Percentiles rank a stretch among this genome's conserved stretches.
Evolutionary conservation across 2,113 vertebrate species (phyloP).

Genomic region (Egretta garzetta): DNA sequence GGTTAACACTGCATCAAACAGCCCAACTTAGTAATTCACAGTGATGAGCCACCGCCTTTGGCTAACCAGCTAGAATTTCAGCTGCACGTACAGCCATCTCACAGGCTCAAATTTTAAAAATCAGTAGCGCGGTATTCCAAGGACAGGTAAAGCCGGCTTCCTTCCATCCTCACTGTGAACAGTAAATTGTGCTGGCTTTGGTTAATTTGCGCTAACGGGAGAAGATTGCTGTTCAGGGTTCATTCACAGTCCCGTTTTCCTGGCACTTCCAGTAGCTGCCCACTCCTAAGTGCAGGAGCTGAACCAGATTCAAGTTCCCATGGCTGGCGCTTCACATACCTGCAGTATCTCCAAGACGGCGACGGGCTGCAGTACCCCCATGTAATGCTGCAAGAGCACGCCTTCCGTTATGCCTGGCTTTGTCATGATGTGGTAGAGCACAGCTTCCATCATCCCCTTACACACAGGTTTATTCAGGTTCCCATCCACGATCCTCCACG

Average conservation of each 20-base stretch:
- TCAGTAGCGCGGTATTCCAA: neutral
- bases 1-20: neutral
- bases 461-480: slow-evolving; percentile 87
- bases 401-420: slow-evolving; percentile 83
- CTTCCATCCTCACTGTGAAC: neutral
- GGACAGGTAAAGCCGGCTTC: neutral
- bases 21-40: neutral
- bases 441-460: slow-evolving; percentile 93
- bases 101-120: neutral
- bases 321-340: slow-evolving; percentile 65
- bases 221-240: neutral
- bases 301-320: neutral
- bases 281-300: neutral
- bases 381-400: slow-evolving; percentile 84
- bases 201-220: neutral
- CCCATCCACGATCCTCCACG: slow-evolving; percentile 92
- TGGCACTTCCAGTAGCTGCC: neutral
- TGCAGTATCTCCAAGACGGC: slow-evolving; percentile 86
- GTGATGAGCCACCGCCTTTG: neutral
- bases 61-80: neutral
- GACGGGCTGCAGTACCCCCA: slow-evolving; percentile 85
- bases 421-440: slow-evolving; percentile 91
- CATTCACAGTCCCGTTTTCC: neutral
- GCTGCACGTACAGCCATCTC: neutral
- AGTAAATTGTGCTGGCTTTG: neutral